Conservation (phyloP, 2,113 vertebrate genomes). For the Pelecanoides urinatrix region DNA sequence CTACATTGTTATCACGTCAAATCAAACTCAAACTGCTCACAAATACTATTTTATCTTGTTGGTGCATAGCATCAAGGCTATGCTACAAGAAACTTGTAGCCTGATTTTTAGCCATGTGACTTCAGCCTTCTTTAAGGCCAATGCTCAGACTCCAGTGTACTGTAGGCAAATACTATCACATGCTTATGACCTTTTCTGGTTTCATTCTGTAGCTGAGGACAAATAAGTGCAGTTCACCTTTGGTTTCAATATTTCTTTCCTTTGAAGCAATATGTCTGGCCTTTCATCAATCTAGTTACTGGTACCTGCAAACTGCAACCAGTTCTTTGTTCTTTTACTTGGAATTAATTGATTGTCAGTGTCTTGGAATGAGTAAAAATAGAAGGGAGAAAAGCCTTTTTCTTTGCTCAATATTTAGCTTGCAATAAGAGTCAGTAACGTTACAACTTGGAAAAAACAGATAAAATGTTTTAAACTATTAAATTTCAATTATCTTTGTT, state of each 20-base stretch:
- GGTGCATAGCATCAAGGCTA: background rate
- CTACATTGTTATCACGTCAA: background rate
- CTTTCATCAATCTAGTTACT: background rate
- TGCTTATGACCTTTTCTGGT: background rate
- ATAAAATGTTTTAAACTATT: background rate
- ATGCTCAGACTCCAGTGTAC: background rate
- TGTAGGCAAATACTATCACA: background rate
- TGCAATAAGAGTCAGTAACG: background rate
- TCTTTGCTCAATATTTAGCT: background rate
- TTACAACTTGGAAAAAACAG: background rate
- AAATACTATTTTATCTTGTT: background rate
- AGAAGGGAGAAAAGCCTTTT: background rate
- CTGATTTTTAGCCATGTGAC: background rate
- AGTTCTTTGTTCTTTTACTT: conserved; percentile 11
- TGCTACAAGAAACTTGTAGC: background rate
- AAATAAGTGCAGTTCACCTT: conserved; percentile 2
- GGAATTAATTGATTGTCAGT: conserved; percentile 7
- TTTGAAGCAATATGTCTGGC: conserved; percentile 21
- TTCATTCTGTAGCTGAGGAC: background rate
- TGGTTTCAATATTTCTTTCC: background rate
- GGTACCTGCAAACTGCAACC: background rate
- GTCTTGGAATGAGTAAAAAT: background rate
- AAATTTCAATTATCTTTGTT: background rate
- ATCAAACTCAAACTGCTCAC: background rate
- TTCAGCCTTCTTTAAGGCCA: background rate